Evolutionary conservation across 2,797 vertebrate species (phyloP).

Genomic region (Danionella dracula): DNA sequence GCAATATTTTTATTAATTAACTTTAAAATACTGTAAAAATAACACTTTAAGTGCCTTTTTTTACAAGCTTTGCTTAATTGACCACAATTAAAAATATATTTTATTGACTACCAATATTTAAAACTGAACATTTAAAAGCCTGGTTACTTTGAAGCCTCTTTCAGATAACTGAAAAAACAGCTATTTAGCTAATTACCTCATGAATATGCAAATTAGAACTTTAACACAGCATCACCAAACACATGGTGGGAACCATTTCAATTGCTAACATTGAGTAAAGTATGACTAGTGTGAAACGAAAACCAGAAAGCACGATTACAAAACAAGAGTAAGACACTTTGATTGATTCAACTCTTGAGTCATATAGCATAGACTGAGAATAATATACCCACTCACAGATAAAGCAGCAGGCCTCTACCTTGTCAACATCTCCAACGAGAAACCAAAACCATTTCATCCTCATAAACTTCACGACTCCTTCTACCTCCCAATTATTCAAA

Average conservation of each 20-base stretch:
- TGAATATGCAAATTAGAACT: constrained; percentile 10
- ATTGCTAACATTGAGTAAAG: constrained; percentile 6
- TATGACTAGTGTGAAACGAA: neutral
- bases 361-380: constrained; percentile 35
- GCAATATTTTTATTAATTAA: too few species aligned
- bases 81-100: too few species aligned
- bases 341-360: neutral
- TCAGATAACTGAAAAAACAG: too few species aligned
- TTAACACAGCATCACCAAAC: constrained; percentile 7
- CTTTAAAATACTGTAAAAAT: too few species aligned
- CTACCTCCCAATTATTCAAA: constrained; percentile 22
- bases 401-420: too few species aligned
- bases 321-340: neutral
- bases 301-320: constrained; percentile 1
- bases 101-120: too few species aligned
- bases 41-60: too few species aligned
- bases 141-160: too few species aligned
- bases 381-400: constrained; percentile 23
- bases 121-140: too few species aligned
- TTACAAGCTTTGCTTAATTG: too few species aligned
- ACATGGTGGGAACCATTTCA: neutral
- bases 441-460: too few species aligned
- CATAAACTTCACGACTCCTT: neutral
- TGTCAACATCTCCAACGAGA: too few species aligned
- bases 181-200: constrained; percentile 5